A percentile compares a stretch with the other conserved stretches of the same genome.
These are phyloP conservation scores for Oxyteleia sp. DNA, from an alignment of 2,888 invertebrate species.

Conservation along the genomic window DNA sequence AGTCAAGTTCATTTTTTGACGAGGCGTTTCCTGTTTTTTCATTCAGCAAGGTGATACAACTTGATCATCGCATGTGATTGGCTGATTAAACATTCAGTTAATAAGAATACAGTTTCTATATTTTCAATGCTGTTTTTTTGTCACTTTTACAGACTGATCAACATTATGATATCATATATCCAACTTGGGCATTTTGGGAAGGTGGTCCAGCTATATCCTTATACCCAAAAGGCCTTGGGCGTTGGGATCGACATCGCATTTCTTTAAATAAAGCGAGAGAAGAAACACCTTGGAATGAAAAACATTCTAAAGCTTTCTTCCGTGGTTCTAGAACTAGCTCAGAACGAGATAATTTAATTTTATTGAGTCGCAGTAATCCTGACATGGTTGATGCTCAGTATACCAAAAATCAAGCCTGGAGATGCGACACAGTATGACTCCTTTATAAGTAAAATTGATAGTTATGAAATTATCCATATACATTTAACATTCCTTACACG, in stretches of 20 bases:
- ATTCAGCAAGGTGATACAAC: slow-evolving; percentile 93
- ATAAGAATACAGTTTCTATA: no score
- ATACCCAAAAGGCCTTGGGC: no score
- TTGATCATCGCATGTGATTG: neutral
- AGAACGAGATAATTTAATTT: slow-evolving; percentile 95
- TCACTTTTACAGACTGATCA: no score
- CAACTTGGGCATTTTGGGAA: no score
- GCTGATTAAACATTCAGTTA: no score
- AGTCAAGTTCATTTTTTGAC: slow-evolving; percentile 91
- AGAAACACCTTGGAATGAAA: no score
- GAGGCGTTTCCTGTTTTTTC: slow-evolving; percentile 94
- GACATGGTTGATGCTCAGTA: slow-evolving; percentile 96
- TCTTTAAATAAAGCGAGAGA: no score
- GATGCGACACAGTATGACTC: slow-evolving; percentile 92
- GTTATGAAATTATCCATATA: neutral
- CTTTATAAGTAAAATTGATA: no score
- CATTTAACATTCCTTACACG: neutral
- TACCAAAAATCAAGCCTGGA: slow-evolving; percentile 99
- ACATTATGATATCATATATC: no score
- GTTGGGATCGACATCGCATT: no score
- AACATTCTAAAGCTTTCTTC: slow-evolving; percentile 96
- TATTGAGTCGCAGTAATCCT: slow-evolving; percentile 92
- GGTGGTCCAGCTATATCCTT: no score
- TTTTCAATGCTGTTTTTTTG: no score
- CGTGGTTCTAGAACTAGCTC: slow-evolving; percentile 97